Evolutionary conservation across 2,797 vertebrate genomes (phyloP).

Genomic region (Cygnus olor): DNA sequence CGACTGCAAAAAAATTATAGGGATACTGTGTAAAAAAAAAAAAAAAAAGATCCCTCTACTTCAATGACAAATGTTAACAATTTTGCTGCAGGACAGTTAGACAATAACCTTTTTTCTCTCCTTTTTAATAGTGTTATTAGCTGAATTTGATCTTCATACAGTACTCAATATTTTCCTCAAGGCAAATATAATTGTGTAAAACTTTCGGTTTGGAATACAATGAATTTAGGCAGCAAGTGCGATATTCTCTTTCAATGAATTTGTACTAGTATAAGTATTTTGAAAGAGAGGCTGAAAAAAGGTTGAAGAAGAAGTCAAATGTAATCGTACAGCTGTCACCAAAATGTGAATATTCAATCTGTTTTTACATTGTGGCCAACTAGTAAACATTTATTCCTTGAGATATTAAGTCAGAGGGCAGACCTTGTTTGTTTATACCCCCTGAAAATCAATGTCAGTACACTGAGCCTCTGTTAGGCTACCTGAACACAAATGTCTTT

Average conservation of each 20-base stretch:
- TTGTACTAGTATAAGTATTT: background rate
- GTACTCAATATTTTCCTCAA: background rate
- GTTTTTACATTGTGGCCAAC: background rate
- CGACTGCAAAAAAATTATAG: background rate
- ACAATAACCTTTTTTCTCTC: background rate
- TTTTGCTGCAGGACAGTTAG: background rate
- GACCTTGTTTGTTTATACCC: background rate
- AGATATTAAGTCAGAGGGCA: background rate
- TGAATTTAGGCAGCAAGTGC: background rate
- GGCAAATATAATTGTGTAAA: background rate
- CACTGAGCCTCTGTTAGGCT: background rate
- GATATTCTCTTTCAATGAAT: background rate
- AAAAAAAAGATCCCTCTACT: background rate
- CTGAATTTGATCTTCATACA: background rate
- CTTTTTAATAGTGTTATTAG: background rate
- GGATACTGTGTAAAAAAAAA: background rate
- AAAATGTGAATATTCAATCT: background rate
- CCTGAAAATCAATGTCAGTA: constrained; percentile 29
- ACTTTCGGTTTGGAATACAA: background rate
- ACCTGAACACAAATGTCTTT: background rate
- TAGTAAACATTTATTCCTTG: background rate
- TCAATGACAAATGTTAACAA: background rate
- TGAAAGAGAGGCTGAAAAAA: background rate
- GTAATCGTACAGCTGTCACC: background rate
- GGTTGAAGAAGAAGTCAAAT: background rate